Percentiles rank a stretch among this genome's conserved stretches.
Conservation (phyloP, 2,113 vertebrate species). For the Hypomesus transpacificus region DNA sequence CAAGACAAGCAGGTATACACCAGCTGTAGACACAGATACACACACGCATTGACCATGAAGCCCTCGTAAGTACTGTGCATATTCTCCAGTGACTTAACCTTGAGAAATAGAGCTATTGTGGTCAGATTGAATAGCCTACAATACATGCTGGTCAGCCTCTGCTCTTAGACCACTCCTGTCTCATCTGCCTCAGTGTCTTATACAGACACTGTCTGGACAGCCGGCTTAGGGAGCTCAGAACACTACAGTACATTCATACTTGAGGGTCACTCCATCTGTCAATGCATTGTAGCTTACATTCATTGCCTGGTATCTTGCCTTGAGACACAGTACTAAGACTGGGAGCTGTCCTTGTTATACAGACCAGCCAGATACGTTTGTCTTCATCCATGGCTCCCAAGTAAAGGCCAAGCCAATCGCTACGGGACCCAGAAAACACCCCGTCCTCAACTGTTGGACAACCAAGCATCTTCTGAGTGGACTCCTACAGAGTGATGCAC, state of each 20-base stretch:
- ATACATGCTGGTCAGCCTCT: too few species aligned
- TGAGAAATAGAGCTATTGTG: too few species aligned
- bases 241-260: slow-evolving; percentile 38
- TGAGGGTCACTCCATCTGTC: slow-evolving; percentile 56
- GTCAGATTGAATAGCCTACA: too few species aligned
- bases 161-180: too few species aligned
- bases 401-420: slow-evolving; percentile 32
- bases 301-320: slow-evolving; percentile 43
- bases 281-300: slow-evolving; percentile 53
- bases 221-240: slow-evolving; percentile 14
- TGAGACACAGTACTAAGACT: slow-evolving; percentile 45
- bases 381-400: slow-evolving; percentile 11
- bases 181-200: neutral
- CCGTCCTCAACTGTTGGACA: too few species aligned
- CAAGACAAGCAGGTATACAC: too few species aligned
- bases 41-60: neutral
- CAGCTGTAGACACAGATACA: too few species aligned
- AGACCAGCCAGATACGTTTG: slow-evolving; percentile 43
- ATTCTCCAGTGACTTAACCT: too few species aligned
- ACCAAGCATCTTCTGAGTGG: too few species aligned
- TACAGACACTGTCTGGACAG: slow-evolving; percentile 10
- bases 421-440: slow-evolving; percentile 12
- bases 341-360: slow-evolving; percentile 32
- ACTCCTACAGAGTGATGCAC: too few species aligned
- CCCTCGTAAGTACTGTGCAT: neutral